Percentiles rank a stretch among this genome's conserved stretches.
phyloP scores from a whole-genome alignment of 2,113 vertebrate genomes.

The Dissostichus mawsoni region DNA sequence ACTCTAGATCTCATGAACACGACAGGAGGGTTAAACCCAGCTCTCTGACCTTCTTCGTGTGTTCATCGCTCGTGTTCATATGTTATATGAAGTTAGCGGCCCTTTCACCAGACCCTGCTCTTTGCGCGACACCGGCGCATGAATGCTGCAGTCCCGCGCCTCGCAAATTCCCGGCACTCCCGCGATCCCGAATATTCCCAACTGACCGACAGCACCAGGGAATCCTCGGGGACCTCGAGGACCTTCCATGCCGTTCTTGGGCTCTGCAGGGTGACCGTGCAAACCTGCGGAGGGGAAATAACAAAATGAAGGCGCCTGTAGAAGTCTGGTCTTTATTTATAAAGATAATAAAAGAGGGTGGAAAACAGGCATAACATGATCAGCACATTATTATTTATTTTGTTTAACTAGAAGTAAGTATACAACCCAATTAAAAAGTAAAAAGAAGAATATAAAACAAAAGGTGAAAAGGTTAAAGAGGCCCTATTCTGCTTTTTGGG shows the following conservation, averaged over 20 bases:
- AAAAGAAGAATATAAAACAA: no score
- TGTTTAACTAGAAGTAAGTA: no score
- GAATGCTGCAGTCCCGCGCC: conserved; percentile 80
- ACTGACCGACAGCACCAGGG: conserved; percentile 69
- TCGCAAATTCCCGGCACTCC: conserved; percentile 80
- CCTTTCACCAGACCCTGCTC: conserved; percentile 84
- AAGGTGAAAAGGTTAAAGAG: no score
- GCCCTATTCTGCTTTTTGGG: no score
- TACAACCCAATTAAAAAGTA: no score
- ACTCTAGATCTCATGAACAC: no score
- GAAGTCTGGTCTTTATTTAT: not conserved
- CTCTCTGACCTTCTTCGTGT: no score
- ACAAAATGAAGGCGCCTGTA: not conserved
- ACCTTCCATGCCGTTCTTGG: conserved; percentile 76
- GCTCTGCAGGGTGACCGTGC: conserved; percentile 74
- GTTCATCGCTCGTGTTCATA: conserved; percentile 10
- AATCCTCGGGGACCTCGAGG: conserved; percentile 73
- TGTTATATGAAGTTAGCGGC: conserved; percentile 63
- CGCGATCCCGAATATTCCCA: conserved; percentile 56
- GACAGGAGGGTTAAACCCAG: no score
- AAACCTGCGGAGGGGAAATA: conserved; percentile 65
- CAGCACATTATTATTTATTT: no score
- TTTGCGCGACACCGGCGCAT: conserved; percentile 77
- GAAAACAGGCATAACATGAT: no score
- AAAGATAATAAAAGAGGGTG: no score